These are phyloP conservation scores for Caenorhabditis sulstoni DNA, from an alignment of 2,888 invertebrate species.

Conservation along the genomic window DNA sequence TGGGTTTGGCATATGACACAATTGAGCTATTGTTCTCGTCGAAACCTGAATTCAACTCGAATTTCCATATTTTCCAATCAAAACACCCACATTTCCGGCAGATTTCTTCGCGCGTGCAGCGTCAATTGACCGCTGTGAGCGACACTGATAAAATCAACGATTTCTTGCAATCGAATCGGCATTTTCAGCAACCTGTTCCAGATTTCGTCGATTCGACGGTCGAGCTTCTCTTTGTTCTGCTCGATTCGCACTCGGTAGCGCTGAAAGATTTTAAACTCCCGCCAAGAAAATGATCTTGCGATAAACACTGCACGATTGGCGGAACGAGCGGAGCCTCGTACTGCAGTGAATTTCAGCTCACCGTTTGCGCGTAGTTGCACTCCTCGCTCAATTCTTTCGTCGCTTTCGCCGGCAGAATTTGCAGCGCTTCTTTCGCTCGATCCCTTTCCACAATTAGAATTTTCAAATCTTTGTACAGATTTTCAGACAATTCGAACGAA, in stretches of 20 bases:
- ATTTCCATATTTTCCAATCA: neutral
- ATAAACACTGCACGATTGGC: neutral
- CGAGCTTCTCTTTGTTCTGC: conserved; percentile 63
- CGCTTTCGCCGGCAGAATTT: conserved; percentile 37
- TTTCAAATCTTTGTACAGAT: conserved; percentile 58
- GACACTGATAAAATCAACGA: conserved; percentile 47
- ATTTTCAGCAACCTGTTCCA: conserved; percentile 51
- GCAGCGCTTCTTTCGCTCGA: conserved; percentile 54
- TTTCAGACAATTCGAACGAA: conserved; percentile 47
- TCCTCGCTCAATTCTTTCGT: conserved; percentile 52
- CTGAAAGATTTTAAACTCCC: conserved; percentile 44
- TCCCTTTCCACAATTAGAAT: conserved; percentile 63
- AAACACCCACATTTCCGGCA: conserved; percentile 44
- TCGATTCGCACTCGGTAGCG: conserved; percentile 60
- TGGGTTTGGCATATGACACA: conserved; percentile 15
- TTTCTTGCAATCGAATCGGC: conserved; percentile 46
- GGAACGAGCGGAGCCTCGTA: no score
- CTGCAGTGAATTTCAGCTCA: conserved; percentile 5
- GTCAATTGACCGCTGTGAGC: conserved; percentile 42
- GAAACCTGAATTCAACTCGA: conserved; percentile 28
- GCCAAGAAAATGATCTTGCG: neutral
- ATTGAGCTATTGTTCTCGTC: conserved; percentile 10
- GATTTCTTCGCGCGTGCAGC: conserved; percentile 39
- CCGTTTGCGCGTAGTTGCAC: conserved; percentile 57
- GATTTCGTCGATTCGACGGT: conserved; percentile 59